Conservation (phyloP, 2,797 vertebrate genomes). For the Leptoclinus maculatus region DNA sequence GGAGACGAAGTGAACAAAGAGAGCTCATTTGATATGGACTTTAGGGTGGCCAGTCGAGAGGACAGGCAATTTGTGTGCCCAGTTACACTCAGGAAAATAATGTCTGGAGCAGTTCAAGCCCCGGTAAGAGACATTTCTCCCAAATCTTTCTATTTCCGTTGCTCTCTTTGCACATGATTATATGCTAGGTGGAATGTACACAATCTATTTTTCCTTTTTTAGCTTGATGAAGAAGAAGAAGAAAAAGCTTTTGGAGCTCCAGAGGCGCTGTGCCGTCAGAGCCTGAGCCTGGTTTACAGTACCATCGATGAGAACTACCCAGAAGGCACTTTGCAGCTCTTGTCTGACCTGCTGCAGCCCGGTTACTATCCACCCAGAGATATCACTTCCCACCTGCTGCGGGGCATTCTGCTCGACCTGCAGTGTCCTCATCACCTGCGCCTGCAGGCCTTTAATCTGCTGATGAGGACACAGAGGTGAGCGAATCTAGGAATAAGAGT, state of each 20-base stretch:
- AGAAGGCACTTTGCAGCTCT: conserved; percentile 90
- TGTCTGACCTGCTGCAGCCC: conserved; percentile 89
- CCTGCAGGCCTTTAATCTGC: conserved; percentile 88
- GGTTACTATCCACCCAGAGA: conserved; percentile 87
- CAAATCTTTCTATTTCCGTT: not conserved
- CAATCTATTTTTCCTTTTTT: not conserved
- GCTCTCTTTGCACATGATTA: not conserved
- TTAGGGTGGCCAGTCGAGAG: conserved; percentile 54
- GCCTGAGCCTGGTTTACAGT: conserved; percentile 87
- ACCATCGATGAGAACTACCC: conserved; percentile 91
- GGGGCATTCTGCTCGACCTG: conserved; percentile 85
- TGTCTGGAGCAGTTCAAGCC: conserved; percentile 49
- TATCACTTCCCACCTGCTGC: conserved; percentile 87
- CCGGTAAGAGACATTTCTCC: conserved; percentile 63
- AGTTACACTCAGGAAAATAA: conserved; percentile 63
- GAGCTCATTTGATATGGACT: conserved; percentile 22
- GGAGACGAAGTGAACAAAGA: conserved; percentile 34
- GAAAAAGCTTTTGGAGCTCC: conserved; percentile 58
- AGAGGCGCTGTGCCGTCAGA: conserved; percentile 85
- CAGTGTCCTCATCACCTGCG: conserved; percentile 77
- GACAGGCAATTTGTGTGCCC: conserved; percentile 74
- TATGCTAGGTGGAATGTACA: not conserved
- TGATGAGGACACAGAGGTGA: conserved; percentile 95
- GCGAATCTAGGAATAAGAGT: not conserved
- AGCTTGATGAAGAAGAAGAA: conserved; percentile 66